These are phyloP conservation scores for Aphyosemion australe DNA, from an alignment of 2,113 vertebrate genomes.

Conservation along the genomic window DNA sequence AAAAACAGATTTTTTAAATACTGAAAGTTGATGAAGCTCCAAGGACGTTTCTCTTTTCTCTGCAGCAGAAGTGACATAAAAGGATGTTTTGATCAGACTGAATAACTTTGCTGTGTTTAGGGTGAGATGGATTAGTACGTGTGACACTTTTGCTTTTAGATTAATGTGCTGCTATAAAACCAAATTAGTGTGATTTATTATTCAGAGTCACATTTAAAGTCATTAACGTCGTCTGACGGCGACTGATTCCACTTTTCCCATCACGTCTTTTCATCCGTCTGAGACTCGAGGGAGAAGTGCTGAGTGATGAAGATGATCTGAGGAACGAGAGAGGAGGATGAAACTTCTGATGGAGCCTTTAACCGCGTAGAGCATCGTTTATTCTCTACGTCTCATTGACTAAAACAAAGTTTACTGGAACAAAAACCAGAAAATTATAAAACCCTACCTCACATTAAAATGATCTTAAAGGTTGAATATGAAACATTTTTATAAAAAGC, in stretches of 20 bases:
- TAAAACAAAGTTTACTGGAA: no score
- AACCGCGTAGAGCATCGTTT: no score
- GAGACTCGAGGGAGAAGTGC: neutral
- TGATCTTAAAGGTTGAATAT: no score
- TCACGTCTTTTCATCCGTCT: constrained; percentile 27
- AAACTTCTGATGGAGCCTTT: no score
- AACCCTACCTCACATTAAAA: no score
- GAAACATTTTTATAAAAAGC: no score
- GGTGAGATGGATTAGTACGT: neutral
- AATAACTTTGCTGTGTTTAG: constrained; percentile 27
- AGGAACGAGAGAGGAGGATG: no score
- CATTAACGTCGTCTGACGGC: neutral
- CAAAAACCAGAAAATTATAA: no score
- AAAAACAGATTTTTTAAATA: constrained; percentile 22
- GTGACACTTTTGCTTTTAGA: constrained; percentile 27
- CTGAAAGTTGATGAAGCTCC: constrained; percentile 49
- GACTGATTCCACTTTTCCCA: neutral
- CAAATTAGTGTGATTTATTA: constrained; percentile 5
- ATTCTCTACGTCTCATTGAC: no score
- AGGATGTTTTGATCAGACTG: constrained; percentile 44
- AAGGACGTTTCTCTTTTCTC: constrained; percentile 54
- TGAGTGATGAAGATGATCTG: no score
- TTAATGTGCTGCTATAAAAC: constrained; percentile 15
- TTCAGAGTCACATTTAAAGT: constrained; percentile 11
- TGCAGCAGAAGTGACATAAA: constrained; percentile 24